Evolutionary conservation across 2,888 invertebrate genomes (phyloP), one percentile per base, ranked within the genome.

Genomic region (Oscheius sp.): DNA sequence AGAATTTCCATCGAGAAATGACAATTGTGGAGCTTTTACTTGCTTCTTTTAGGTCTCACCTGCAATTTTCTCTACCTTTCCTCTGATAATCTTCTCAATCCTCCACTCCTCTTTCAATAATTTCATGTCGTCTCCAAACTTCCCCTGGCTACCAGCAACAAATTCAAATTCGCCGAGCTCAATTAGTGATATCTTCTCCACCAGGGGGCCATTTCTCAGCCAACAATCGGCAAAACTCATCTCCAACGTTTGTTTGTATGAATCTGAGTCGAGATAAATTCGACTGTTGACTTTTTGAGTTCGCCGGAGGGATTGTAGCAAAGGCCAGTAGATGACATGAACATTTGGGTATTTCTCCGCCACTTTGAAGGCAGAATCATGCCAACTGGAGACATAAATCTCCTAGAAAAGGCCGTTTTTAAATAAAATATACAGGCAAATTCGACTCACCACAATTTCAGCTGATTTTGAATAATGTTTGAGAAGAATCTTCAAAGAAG

Each of bases 161-260:
- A 65, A 65, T 6, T 34, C 23, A 8, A 50, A 29, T 25, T 6
- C 17, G n/a, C 29, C 31, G 20, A 66, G 45, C 29, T 66, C 55
- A 8, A 66, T 17, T n/a, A 66, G 20, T 6, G 55, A 42, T 23
- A 66, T 17, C 12, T 39, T 29, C 33, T 57, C 55, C n/a, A 37
- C 29, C 8, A 45, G 17, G 1, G 66, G 66, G 12, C 45, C 66
- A 57, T 42, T 31, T 12, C 66, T 34, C 6, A 66, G 45, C 66
- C 66, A 66, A 15, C 66, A 66, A 31, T 66, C 66, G 10, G 29
- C 57, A 20, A 66, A 66, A 12, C 53, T 53, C 31, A 46, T 46
- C 20, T 39, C 33, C 27, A 66, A 8, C 12, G 55, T 27, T 10
- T 53, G 45, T 10, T 17, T 8, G 23, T 55, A 66, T 12, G 42